Base-by-base conservation (phyloP, 2,797 vertebrate genomes). In the Molothrus aeneus region DNA sequence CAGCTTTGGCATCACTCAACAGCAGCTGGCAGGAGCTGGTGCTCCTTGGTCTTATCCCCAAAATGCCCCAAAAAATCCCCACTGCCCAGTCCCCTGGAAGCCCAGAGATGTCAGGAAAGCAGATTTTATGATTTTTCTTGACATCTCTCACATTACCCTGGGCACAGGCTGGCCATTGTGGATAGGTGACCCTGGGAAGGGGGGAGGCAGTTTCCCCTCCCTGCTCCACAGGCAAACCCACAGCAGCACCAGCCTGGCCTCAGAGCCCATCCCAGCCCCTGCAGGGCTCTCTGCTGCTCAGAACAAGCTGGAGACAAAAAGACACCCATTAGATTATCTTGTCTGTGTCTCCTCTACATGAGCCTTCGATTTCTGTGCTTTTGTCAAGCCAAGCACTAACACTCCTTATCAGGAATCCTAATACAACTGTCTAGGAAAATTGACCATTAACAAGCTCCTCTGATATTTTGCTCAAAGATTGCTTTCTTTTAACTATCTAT, bases 21-120 rank as follows among this genome's bases (percentile, higher is more conserved):
- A 5, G 34, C 0, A 0, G 24, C 16, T 1, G 0, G 28, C 21
- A 17, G 70, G 43, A 79, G 43, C 48, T 42, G 63, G 3, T 51
- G 22, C 50, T 78, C 56, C 80, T 71, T 6, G 20, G 36, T 24
- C 74, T 77, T n/a, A 59, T 5, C 31, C 24, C 63, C 18, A 74
- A 7, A 54, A 59, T 31, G 13, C 13, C 42, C 48, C 22, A 7
- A 29, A 56, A 43, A 65, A 53, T 11, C 12, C 6, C 5, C 34
- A 43, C 25, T 3, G 1, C 38, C 24, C 22, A 17, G 48, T 17
- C 32, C 75, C 59, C 4, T 5, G 2, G 79, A 70, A 72, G 34
- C 11, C 38, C 50, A 0, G 68, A 74, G 57, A 48, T 3, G 36
- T 68, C 59, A 31, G 1, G 15, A 56, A 53, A 65, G 47, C 9